A percentile compares a stretch with the other conserved stretches of the same genome.
Evolutionary conservation across 2,113 vertebrate species (phyloP).

Genomic region (Gobio gobio): DNA sequence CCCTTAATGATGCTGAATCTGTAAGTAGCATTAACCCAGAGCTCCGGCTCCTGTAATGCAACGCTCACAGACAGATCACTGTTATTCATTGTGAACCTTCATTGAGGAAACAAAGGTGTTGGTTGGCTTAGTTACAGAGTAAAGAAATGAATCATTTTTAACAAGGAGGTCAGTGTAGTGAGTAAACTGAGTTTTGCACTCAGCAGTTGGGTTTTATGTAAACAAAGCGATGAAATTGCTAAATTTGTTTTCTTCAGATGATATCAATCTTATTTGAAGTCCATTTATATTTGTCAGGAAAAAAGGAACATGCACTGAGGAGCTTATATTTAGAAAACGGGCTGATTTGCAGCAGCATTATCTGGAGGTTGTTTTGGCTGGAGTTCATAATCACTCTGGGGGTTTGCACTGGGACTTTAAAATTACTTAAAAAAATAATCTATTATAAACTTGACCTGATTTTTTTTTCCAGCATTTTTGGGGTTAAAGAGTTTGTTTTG

Average conservation of each 20-base stretch:
- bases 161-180: neutral
- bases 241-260: neutral
- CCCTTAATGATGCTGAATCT: slow-evolving; percentile 66
- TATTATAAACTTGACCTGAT: slow-evolving; percentile 8
- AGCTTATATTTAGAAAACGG: slow-evolving; percentile 9
- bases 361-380: slow-evolving; percentile 39
- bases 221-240: neutral
- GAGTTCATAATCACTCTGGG: slow-evolving; percentile 2
- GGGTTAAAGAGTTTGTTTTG: neutral
- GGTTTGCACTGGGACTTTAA: slow-evolving; percentile 1
- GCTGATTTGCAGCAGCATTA: slow-evolving; percentile 19
- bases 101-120: neutral
- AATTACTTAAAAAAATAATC: neutral
- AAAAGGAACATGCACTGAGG: neutral
- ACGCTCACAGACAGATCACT: slow-evolving; percentile 35
- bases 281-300: slow-evolving; percentile 9
- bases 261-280: neutral
- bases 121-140: neutral
- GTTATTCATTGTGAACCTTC: slow-evolving; percentile 33
- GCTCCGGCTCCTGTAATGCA: slow-evolving; percentile 45
- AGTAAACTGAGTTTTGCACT: neutral
- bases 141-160: neutral
- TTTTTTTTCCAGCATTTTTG: neutral
- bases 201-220: neutral
- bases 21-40: slow-evolving; percentile 59